Evolutionary conservation across 2,797 vertebrate genomes (phyloP).

Genomic region (Megalops cyprinoides): DNA sequence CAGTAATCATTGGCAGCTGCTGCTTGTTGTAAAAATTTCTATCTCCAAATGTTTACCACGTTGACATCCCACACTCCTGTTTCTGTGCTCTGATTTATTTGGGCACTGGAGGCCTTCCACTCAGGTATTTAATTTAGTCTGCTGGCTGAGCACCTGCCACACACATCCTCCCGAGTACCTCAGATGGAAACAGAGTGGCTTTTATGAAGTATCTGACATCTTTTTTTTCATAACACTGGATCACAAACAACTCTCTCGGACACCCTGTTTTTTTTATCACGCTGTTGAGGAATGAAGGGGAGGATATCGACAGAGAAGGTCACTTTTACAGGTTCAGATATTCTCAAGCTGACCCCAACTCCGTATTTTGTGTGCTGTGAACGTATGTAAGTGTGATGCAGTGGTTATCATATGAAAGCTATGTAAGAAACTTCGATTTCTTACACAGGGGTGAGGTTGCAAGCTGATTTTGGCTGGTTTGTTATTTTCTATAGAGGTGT

Average conservation of each 20-base stretch:
- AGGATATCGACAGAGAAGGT: not conserved
- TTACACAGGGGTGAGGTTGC: too few relatives aligned
- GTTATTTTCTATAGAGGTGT: too few relatives aligned
- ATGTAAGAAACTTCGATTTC: too few relatives aligned
- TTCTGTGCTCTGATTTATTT: not conserved
- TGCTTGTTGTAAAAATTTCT: not conserved
- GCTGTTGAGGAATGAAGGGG: not conserved
- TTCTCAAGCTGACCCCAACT: not conserved
- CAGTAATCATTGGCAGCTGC: not conserved
- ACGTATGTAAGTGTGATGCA: not conserved
- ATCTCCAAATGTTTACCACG: not conserved
- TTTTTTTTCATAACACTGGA: not conserved
- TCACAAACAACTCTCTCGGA: not conserved
- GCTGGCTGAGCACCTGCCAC: not conserved
- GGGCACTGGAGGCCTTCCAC: not conserved
- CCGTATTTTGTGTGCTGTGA: not conserved
- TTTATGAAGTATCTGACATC: constrained; percentile 1
- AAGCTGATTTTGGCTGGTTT: too few relatives aligned
- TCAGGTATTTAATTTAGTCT: constrained; percentile 5
- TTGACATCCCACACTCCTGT: not conserved
- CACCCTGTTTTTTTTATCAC: not conserved
- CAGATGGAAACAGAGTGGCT: not conserved
- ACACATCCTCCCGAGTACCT: not conserved
- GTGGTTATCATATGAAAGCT: too few relatives aligned
- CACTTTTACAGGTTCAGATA: not conserved